Evolutionary conservation across 2,797 vertebrate genomes (phyloP).

Genomic region (Cossypha polioptera): DNA sequence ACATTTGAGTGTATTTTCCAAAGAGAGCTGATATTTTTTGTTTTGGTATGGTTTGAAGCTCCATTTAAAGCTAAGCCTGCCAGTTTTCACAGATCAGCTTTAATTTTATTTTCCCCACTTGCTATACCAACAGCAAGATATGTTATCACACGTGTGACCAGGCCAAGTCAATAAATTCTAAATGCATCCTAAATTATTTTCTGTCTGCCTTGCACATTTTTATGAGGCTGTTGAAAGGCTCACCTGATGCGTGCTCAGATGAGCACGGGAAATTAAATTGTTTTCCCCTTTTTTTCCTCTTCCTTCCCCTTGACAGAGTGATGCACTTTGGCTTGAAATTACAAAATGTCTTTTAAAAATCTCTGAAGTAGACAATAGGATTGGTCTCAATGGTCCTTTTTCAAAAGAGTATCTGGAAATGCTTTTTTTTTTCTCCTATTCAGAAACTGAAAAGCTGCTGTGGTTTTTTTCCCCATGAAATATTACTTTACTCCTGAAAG

Average conservation of each 20-base stretch:
- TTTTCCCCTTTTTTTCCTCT: neutral
- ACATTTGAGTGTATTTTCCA: neutral
- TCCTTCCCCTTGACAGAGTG: neutral
- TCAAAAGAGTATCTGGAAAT: neutral
- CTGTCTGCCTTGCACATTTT: neutral
- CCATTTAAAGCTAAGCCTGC: neutral
- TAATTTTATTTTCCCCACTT: neutral
- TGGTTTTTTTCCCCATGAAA: accelerated
- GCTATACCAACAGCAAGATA: neutral
- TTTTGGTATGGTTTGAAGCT: neutral
- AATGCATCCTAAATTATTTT: slow-evolving; percentile 13
- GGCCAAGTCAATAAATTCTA: slow-evolving; percentile 29
- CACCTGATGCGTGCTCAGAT: neutral
- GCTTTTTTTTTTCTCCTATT: neutral
- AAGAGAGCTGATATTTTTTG: neutral
- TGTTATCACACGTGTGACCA: neutral
- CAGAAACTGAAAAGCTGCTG: neutral
- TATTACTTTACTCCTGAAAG: neutral
- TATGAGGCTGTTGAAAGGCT: neutral
- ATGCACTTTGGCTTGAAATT: neutral
- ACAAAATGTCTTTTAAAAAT: neutral
- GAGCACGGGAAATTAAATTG: slow-evolving; percentile 19
- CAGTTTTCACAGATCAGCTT: neutral
- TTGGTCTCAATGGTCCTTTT: neutral
- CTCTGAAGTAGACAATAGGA: neutral